Base-by-base conservation (phyloP, 1,140 invertebrate genomes). In the Drosophila watanabei region DNA sequence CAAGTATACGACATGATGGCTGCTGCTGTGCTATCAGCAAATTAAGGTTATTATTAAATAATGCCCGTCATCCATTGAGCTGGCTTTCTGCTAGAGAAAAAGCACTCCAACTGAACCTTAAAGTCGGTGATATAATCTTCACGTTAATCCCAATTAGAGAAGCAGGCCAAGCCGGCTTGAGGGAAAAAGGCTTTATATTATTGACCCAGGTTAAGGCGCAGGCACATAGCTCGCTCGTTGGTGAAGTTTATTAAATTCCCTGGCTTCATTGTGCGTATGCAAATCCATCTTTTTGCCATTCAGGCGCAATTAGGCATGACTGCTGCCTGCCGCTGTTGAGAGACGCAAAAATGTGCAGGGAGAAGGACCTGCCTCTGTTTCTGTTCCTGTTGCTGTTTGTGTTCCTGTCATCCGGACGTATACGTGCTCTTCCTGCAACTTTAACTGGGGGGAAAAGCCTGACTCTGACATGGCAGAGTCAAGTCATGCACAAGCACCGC, bases 161-260 rank as follows among this genome's bases (percentile, higher is more conserved):
- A 2, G 18, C 20, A 35, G 51, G 4, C 32, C 11, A 20, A 20
- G 33, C n/a, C n/a, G n/a, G n/a, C 20, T 13, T 11, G 48, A 10
- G 16, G 16, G 10, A 10, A 32, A 18, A 18, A 16, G 33, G 52
- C 33, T 39, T 10, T n/a, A 8, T 41, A 57, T n/a, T 57, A 57
- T n/a, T 57, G 54, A 57, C 54, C 54, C 37, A 16, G 54, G 18
- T 35, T 14, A n/a, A 20, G 52, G 49, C 28, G 4, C n/a, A 32
- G 24, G 16, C 62, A 43, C 4, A 6, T 1, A 60, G 54, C 63
- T n/a, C 24, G 24, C 24, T 24, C n/a, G n/a, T 24, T 24, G n/a
- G n/a, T 45, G 5, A 35, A 68, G 39, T 46, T 68, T 71, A 71
- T 71, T 71, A 69, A 71, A 57, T 71, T 71, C 49, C 63, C 52